A percentile compares a stretch with the other conserved stretches of the same genome.
These are phyloP conservation scores for Anguilla obscura DNA, from an alignment of 2,797 vertebrate genomes.

Conservation along the genomic window DNA sequence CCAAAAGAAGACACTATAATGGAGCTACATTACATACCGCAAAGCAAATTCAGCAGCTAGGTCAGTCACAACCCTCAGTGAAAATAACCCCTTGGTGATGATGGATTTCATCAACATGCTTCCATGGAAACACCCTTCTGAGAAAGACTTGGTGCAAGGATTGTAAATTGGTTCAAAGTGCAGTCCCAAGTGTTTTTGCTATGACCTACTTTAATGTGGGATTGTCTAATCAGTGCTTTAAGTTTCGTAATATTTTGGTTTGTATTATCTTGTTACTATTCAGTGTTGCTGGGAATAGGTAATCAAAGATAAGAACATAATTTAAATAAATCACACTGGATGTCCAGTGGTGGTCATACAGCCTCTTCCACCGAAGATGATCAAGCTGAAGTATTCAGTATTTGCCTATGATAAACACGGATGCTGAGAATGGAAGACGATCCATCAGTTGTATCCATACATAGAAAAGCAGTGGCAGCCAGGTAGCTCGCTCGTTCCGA, in stretches of 20 bases:
- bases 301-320: background rate
- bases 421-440: no score
- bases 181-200: background rate
- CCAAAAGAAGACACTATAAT: background rate
- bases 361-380: background rate
- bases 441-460: no score
- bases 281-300: background rate
- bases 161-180: background rate
- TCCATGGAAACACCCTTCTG: background rate
- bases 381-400: background rate
- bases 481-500: no score
- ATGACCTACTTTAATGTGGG: background rate
- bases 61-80: background rate
- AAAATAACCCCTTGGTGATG: background rate
- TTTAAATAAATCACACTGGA: background rate
- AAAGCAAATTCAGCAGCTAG: background rate
- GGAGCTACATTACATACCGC: background rate
- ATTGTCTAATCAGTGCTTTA: background rate
- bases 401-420: background rate
- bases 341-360: background rate
- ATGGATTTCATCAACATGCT: background rate
- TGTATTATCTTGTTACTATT: background rate
- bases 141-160: background rate
- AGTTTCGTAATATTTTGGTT: background rate
- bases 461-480: no score